Base-by-base conservation (phyloP, 2,113 vertebrate genomes). In the Colius striatus region DNA sequence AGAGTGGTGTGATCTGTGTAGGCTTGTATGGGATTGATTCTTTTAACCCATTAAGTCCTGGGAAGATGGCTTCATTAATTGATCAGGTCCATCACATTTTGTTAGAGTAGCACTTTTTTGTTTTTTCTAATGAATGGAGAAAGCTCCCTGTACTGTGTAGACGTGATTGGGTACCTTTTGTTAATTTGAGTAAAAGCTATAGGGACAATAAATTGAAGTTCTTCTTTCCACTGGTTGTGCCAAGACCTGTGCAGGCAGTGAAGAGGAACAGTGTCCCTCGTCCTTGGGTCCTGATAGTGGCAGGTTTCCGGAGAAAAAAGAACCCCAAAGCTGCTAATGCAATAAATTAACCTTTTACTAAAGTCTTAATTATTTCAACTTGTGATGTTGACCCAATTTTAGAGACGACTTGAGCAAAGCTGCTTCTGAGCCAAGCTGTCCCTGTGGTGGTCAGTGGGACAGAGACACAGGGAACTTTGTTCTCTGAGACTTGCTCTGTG, bases 361-460 rank as follows among this genome's bases (percentile, higher is more conserved):
- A 45, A 61, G 21, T 3, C 0, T 27, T 47, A 50, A 43, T 51
- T 32, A 14, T 25, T 80, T 76, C 63, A 32, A 20, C 17, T 53
- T 15, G n/a, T 16, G 41, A 14, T 13, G 6, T n/a, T 72, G 66
- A 17, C 41, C 22, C 21, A 15, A 0, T 7, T 83, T 8, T 45
- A 1, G 70, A 32, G 48, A 0, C 3, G 67, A 11, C 29, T 27
- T 10, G 62, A 58, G 36, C n/a, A 34, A 15, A 70, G 68, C 63
- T 7, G 16, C 23, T 51, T 21, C 32, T 0, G 1, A 15, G 55
- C 25, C 3, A 55, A 61, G 55, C 9, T 25, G 2, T 36, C 47
- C 60, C 45, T 5, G 11, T 0, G 0, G 0, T 4, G 32, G 41
- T 32, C 51, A 21, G 60, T 1, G 11, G 60, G 72, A 45, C 4